Percentiles rank a stretch among this genome's conserved stretches.
Evolutionary conservation across 2,113 vertebrate genomes (phyloP).

Genomic region (Ceyx melanurus): DNA sequence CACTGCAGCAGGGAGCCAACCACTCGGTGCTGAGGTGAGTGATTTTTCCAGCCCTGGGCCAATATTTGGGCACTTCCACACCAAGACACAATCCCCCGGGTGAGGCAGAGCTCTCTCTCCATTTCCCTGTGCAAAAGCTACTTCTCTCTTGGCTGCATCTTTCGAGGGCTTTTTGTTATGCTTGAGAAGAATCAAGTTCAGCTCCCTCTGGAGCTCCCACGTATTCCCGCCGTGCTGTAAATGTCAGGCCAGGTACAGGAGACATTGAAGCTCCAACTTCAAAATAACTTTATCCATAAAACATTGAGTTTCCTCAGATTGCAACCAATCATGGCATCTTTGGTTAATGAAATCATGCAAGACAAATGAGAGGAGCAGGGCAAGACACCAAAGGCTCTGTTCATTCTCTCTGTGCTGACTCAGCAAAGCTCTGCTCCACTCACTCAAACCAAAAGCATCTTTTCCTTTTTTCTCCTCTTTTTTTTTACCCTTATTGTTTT

Average conservation of each 20-base stretch:
- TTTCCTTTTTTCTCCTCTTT: no score
- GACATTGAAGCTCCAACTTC: not conserved
- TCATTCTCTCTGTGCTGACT: not conserved
- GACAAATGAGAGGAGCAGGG: not conserved
- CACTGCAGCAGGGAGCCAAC: not conserved
- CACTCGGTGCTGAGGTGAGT: not conserved
- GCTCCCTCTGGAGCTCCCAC: not conserved
- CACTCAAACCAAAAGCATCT: not conserved
- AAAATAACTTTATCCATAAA: not conserved
- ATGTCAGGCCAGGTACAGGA: not conserved
- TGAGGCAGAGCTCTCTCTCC: not conserved
- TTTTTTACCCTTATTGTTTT: not conserved
- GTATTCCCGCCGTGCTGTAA: not conserved
- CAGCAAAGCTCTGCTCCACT: not conserved
- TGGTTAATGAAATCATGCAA: not conserved
- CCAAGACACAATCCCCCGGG: not conserved
- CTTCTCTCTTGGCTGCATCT: not conserved
- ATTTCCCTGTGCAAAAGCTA: not conserved
- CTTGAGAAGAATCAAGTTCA: not conserved
- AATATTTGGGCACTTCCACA: not conserved
- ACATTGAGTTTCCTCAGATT: not conserved
- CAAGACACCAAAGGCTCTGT: not conserved
- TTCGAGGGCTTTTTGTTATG: not conserved
- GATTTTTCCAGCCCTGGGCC: not conserved
- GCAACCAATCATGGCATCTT: not conserved